Evolutionary conservation across 2,888 invertebrate genomes (phyloP).

Genomic region (Vesta saturnalis): DNA sequence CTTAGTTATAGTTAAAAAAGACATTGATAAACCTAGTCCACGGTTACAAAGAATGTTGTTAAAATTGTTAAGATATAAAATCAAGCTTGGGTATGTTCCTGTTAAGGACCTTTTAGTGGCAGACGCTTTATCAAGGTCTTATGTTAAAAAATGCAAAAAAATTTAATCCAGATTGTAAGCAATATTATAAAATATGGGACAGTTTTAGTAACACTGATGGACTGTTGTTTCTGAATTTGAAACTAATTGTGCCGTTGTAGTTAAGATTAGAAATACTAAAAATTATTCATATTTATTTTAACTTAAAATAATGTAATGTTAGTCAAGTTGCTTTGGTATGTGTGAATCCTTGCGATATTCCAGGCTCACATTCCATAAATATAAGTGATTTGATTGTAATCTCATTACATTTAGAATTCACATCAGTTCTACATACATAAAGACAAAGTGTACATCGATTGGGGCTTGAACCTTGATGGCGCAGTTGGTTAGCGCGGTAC

Average conservation of each 20-base stretch:
- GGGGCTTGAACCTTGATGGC: no score
- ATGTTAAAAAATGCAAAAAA: not conserved
- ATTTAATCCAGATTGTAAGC: not conserved
- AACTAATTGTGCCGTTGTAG: not conserved
- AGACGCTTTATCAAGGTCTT: slow-evolving; percentile 29
- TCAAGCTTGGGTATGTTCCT: slow-evolving; percentile 23
- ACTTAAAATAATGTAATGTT: no score
- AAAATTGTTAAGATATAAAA: slow-evolving; percentile 25
- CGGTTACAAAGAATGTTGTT: slow-evolving; percentile 31
- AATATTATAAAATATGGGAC: slow-evolving; percentile 1
- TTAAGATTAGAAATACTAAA: slow-evolving; percentile 11
- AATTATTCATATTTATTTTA: no score
- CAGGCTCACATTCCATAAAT: no score
- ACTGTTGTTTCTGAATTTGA: not conserved
- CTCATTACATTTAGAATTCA: no score
- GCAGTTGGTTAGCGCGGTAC: no score
- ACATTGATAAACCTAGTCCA: no score
- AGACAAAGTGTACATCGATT: no score
- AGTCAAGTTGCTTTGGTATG: no score
- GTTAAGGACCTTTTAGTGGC: slow-evolving; percentile 27
- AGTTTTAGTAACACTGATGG: not conserved
- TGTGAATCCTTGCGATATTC: no score
- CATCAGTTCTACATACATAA: no score
- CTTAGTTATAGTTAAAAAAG: slow-evolving; percentile 22
- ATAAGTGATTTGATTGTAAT: no score